Conservation (phyloP, 2,888 invertebrate species). For the Drosophila paracracens region DNA sequence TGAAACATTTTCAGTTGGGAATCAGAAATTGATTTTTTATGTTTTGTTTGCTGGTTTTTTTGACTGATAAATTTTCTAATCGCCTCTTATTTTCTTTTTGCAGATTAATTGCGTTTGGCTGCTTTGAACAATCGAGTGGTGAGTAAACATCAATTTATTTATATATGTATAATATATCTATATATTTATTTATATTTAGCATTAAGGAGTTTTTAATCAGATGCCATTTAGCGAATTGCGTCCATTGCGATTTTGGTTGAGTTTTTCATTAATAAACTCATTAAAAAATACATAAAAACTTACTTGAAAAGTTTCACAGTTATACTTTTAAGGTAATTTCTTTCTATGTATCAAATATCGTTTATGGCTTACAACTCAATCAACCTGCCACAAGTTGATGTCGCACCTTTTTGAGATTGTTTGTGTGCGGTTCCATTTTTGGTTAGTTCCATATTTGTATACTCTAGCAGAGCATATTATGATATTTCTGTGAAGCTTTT, state of each 20-base stretch:
- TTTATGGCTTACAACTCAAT: slow-evolving; percentile 40
- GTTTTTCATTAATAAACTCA: background rate
- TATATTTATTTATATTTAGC: background rate
- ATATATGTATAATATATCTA: background rate
- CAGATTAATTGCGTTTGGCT: slow-evolving; percentile 59
- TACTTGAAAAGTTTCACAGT: slow-evolving; percentile 19
- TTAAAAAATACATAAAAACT: background rate
- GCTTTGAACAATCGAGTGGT: slow-evolving; percentile 48
- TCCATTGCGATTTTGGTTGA: background rate
- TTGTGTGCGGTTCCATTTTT: slow-evolving; percentile 51
- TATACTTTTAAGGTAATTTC: slow-evolving; percentile 22
- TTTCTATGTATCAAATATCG: background rate
- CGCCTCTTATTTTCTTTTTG: slow-evolving; percentile 1
- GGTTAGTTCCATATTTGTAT: slow-evolving; percentile 20
- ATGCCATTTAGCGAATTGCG: background rate
- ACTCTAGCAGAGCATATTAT: background rate
- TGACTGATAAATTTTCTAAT: slow-evolving; percentile 31
- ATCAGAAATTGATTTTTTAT: slow-evolving; percentile 43
- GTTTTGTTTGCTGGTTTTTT: slow-evolving; percentile 38
- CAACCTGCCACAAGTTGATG: slow-evolving; percentile 35
- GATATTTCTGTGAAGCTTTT: background rate
- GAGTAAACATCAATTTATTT: slow-evolving; percentile 19
- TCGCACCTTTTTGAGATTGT: slow-evolving; percentile 50
- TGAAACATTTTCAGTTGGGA: slow-evolving; percentile 15
- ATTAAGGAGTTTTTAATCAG: background rate